phyloP scores from a whole-genome alignment of 2,888 invertebrate species.

The Hartigia nigra region DNA sequence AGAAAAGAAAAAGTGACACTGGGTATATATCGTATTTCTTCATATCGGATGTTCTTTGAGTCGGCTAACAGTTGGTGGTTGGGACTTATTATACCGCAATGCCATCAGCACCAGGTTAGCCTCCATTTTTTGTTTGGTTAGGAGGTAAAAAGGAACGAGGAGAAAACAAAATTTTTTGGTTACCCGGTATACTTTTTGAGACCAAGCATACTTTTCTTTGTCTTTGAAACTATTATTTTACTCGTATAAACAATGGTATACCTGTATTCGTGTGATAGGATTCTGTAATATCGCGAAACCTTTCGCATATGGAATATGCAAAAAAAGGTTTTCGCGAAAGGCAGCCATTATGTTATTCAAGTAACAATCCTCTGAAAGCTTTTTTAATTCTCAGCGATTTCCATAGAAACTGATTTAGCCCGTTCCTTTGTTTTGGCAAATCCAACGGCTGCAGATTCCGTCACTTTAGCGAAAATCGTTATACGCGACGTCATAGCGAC shows the following conservation, averaged over 20 bases:
- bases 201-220: neutral
- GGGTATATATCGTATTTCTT: slow-evolving; percentile 36
- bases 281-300: neutral
- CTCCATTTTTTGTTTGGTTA: neutral
- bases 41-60: slow-evolving; percentile 30
- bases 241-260: neutral
- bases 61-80: neutral
- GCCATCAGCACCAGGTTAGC: neutral
- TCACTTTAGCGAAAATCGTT: neutral
- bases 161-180: neutral
- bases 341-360: neutral
- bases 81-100: neutral
- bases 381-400: neutral
- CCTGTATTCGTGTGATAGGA: neutral
- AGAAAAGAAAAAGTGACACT: slow-evolving; percentile 30
- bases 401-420: neutral
- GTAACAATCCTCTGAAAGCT: neutral
- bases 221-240: neutral
- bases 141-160: neutral
- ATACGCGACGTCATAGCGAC: neutral
- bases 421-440: neutral
- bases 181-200: neutral
- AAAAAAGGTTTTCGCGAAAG: neutral
- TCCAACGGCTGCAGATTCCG: neutral
- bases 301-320: neutral